A percentile compares a stretch with the other conserved stretches of the same genome.
These are phyloP conservation scores for Esox niger DNA, from an alignment of 2,113 vertebrate species.

Conservation along the genomic window DNA sequence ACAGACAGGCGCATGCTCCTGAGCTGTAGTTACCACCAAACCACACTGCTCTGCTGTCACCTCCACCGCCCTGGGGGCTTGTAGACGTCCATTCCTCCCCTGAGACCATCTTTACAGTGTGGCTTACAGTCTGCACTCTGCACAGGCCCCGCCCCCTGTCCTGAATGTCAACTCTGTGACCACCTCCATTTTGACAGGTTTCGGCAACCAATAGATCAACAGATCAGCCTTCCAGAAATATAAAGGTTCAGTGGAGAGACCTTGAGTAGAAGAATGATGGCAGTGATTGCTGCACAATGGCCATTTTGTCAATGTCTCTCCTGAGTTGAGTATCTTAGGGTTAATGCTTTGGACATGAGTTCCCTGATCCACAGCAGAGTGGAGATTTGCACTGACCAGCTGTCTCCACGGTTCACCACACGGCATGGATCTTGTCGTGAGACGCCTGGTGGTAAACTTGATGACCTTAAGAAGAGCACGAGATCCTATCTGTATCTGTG, in stretches of 20 bases:
- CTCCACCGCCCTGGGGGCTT: constrained; percentile 1
- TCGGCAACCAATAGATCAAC: background rate
- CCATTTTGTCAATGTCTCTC: background rate
- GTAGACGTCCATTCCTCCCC: constrained; percentile 8
- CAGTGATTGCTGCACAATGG: background rate
- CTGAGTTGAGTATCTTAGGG: background rate
- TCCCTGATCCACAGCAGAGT: background rate
- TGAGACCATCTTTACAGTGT: background rate
- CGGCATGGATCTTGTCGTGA: background rate
- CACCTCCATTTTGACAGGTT: background rate
- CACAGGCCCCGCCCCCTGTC: background rate
- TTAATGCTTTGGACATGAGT: background rate
- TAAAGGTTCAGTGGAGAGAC: background rate
- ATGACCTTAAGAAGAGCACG: background rate
- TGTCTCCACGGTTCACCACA: background rate
- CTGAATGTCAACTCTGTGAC: background rate
- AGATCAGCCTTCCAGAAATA: background rate
- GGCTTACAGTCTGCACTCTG: background rate
- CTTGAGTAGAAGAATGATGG: background rate
- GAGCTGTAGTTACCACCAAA: background rate
- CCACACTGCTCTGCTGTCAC: background rate
- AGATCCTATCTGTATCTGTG: background rate
- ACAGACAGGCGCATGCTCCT: background rate
- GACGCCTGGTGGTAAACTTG: background rate
- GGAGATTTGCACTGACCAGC: background rate